Evolutionary conservation across 2,797 vertebrate genomes (phyloP), one percentile per base, ranked within the genome.

Genomic region (Periophthalmus magnuspinnatus): DNA sequence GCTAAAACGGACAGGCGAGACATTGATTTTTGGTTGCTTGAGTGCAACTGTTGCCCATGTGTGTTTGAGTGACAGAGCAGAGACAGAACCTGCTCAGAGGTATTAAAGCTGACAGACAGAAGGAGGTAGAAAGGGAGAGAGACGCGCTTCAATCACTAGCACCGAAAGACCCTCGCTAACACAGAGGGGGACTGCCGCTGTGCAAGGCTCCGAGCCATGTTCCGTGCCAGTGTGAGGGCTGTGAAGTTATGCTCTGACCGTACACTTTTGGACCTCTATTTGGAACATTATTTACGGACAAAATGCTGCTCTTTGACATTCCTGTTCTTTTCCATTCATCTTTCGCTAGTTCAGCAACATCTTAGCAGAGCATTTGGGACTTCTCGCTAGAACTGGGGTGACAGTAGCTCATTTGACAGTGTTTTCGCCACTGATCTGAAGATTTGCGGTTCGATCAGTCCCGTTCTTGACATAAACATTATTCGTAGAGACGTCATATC

Each of bases 41-140:
- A 83, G 70, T 64, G 59, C 72, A 80, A 68, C 76, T 34, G 28
- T 72, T 73, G 84, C 74, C 64, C 79, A 58, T 83, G 72, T 83
- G 78, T 77, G 84, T 87, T 82, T 91, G 88, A 91, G 80, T 86
- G 89, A 91, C 87, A 84, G 84, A 82, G 80, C 74, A 66, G 78
- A 80, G 83, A 76, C 86, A 70, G 88, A 91, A 81, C 85, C 82
- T 87, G 84, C 86, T 84, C 86, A 80, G 80, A 87, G 88, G 89
- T 88, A 85, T 88, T 89, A 81, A 63, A 68, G 81, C 76, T 88
- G 89, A 91, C 59, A 90, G 91, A 88, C 91, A 88, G 86, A 41
- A 6, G 84, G 81, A 73, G 84, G 86, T 78, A 45, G 41, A 41
- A 38, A 11, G 82, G 79, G 84, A 78, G 73, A 72, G 82, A 83